Evolutionary conservation across 2,797 vertebrate species (phyloP).

Genomic region (Erethizon dorsatum): DNA sequence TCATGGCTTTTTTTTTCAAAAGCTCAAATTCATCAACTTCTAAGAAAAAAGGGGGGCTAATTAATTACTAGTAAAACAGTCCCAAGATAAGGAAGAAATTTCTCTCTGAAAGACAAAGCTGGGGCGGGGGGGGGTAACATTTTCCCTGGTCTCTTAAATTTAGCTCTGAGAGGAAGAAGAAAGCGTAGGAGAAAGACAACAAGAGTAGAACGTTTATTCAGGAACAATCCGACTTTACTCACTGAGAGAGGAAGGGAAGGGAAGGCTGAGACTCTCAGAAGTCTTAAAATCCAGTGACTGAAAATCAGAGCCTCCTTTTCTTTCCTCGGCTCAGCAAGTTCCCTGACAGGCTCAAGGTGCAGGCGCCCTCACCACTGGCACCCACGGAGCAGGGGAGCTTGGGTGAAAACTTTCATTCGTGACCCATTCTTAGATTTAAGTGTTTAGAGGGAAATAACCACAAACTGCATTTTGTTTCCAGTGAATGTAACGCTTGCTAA

Average conservation of each 20-base stretch:
- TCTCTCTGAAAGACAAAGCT: slow-evolving; percentile 79
- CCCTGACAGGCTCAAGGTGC: rapidly evolving
- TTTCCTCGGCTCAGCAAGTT: neutral
- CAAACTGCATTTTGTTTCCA: slow-evolving; percentile 26
- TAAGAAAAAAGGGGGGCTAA: slow-evolving; percentile 73
- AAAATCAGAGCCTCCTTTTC: neutral
- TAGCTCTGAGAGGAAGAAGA: neutral
- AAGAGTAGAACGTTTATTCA: neutral
- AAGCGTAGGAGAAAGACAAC: neutral
- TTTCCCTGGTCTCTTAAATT: slow-evolving; percentile 29
- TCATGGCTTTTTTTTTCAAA: slow-evolving; percentile 10
- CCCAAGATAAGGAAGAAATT: slow-evolving; percentile 47
- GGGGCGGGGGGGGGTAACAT: slow-evolving; percentile 15
- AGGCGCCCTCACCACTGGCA: neutral
- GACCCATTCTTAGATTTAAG: neutral
- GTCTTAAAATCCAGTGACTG: neutral
- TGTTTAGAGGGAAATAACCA: neutral
- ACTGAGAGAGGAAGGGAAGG: neutral
- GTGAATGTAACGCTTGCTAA: neutral
- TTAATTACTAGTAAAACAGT: slow-evolving; percentile 72
- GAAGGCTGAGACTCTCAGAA: neutral
- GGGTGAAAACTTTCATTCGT: neutral
- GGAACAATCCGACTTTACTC: neutral
- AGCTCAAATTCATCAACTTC: slow-evolving; percentile 71
- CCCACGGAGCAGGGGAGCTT: neutral